Base-by-base conservation (phyloP, 2,113 vertebrate species). In the Corythaeola cristata region DNA sequence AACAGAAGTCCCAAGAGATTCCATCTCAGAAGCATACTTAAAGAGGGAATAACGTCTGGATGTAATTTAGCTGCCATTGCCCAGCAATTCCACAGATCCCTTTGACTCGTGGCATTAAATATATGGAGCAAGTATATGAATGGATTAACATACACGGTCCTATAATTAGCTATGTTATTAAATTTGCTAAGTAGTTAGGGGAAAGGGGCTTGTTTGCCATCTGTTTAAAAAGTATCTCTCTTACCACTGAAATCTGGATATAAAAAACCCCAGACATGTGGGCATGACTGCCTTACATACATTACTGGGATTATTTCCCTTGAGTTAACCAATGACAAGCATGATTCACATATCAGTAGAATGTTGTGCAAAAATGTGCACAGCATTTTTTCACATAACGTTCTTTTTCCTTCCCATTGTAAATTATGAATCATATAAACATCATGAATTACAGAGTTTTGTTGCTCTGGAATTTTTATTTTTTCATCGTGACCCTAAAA, bases 131-230 rank as follows among this genome's bases (percentile, higher is more conserved):
- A 78, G 79, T 72, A 74, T 52, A 94, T 67, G 67, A 95, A 90
- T 73, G 79, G 79, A 95, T 95, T 95, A 93, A 88, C 83, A 84
- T 90, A 80, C 85, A 71, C 2, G 0, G 66, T 85, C 84, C 93
- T 97, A 96, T 96, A 96, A 94, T 96, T 97, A 97, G 95, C 85
- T 64, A 27, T 67, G 85, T 96, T 93, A 96, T 97, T 97, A 95
- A 93, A 96, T 94, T 95, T 94, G 88, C 73, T 80, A 95, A 96
- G 88, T 92, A 90, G 85, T 53, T 95, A 60, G 35, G 83, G 74
- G 79, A 93, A 96, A 93, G 69, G 92, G 90, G 79, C 60, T 96
- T 88, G 90, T 86, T 96, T 94, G 92, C 93, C 96, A 97, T 96
- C 96, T 97, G 96, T 96, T 96, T 86, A 92, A 86, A 91, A 96